These are phyloP conservation scores for Ditylenchus dipsaci DNA, from an alignment of 1,140 invertebrate genomes.

Conservation along the genomic window DNA sequence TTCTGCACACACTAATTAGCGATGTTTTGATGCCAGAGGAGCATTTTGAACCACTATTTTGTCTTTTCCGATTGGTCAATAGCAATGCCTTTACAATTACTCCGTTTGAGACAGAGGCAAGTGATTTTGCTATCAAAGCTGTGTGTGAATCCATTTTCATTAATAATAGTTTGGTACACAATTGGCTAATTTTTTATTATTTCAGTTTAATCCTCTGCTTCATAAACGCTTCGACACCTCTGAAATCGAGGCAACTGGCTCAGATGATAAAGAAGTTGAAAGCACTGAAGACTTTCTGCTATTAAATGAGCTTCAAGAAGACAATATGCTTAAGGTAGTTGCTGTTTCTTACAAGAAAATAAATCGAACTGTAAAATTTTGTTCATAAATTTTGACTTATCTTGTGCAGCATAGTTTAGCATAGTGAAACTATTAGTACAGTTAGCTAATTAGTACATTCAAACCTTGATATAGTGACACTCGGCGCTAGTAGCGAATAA, in stretches of 20 bases:
- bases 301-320: not conserved
- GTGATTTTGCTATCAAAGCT: not conserved
- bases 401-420: no score
- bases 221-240: slow-evolving; percentile 20
- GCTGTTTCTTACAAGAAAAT: no score
- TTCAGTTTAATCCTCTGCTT: slow-evolving; percentile 26
- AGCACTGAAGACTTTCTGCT: not conserved
- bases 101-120: slow-evolving; percentile 35
- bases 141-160: no score
- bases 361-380: no score
- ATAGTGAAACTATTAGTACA: no score
- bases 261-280: not conserved
- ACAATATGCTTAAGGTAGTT: not conserved
- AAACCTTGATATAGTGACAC: no score
- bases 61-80: slow-evolving; percentile 19
- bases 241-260: slow-evolving; percentile 1
- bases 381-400: no score
- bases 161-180: no score
- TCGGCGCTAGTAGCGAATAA: no score
- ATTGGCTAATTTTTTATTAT: no score
- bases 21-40: slow-evolving; percentile 19
- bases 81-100: slow-evolving; percentile 23
- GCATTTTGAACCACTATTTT: slow-evolving; percentile 20
- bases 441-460: no score
- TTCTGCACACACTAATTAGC: slow-evolving; percentile 10